These are phyloP conservation scores for Cololabis saira DNA, from an alignment of 2,113 vertebrate genomes.

Conservation along the genomic window DNA sequence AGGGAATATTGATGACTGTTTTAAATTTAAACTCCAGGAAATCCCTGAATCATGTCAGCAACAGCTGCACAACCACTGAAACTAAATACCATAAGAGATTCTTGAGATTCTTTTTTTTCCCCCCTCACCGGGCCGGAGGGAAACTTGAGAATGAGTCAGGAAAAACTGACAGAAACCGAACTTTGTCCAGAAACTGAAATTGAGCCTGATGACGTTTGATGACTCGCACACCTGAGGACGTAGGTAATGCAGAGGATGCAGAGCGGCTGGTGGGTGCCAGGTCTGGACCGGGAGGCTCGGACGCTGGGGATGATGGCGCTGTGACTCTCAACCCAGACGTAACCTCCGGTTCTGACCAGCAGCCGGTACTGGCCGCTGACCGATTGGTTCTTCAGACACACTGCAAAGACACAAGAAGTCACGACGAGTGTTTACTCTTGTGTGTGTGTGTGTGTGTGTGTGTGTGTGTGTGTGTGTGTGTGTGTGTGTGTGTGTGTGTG, in stretches of 20 bases:
- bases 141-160: too few species aligned
- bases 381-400: slow-evolving; percentile 92
- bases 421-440: neutral
- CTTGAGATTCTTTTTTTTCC: too few species aligned
- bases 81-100: too few species aligned
- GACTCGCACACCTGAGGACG: slow-evolving; percentile 87
- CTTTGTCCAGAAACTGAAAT: too few species aligned
- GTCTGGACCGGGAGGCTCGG: slow-evolving; percentile 83
- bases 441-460: neutral
- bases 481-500: too few species aligned
- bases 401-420: slow-evolving; percentile 65
- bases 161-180: too few species aligned
- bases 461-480: neutral
- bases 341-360: slow-evolving; percentile 93
- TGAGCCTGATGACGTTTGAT: too few species aligned
- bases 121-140: too few species aligned
- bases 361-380: slow-evolving; percentile 92
- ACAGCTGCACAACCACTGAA: too few species aligned
- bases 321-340: slow-evolving; percentile 94
- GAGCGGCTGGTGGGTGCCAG: slow-evolving; percentile 85
- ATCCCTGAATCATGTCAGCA: too few species aligned
- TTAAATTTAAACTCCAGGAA: too few species aligned
- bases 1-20: too few species aligned
- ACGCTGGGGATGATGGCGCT: slow-evolving; percentile 90
- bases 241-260: slow-evolving; percentile 94